Evolutionary conservation across 2,888 invertebrate species (phyloP).

Genomic region (Philereme transversata): DNA sequence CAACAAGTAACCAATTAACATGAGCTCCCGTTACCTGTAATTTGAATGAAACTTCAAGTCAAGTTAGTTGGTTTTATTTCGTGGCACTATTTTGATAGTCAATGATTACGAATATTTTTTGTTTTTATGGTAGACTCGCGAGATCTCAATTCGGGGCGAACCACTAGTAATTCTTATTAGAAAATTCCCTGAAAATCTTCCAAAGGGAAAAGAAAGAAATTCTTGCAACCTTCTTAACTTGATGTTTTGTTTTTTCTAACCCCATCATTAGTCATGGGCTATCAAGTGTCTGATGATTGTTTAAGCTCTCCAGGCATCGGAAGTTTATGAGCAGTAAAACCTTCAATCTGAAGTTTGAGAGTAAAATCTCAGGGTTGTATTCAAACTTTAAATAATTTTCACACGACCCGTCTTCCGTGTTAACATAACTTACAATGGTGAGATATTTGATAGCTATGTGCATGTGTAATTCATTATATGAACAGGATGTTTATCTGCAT

Average conservation of each 20-base stretch:
- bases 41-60: no score
- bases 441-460: slow-evolving; percentile 16
- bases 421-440: slow-evolving; percentile 22
- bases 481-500: neutral
- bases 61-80: no score
- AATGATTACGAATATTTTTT: no score
- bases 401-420: slow-evolving; percentile 25
- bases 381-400: slow-evolving; percentile 9
- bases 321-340: neutral
- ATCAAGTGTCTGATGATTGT: no score
- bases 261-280: neutral
- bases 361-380: slow-evolving; percentile 11
- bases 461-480: slow-evolving; percentile 12
- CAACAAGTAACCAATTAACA: no score
- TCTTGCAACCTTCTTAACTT: neutral
- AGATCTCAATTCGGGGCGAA: no score
- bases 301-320: neutral
- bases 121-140: no score
- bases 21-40: no score
- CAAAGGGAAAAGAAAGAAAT: neutral
- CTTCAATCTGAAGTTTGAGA: slow-evolving; percentile 4
- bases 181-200: neutral
- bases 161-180: no score
- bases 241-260: neutral
- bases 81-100: no score